These are phyloP conservation scores for Notothenia rossii DNA, from an alignment of 2,113 vertebrate species.

Conservation along the genomic window DNA sequence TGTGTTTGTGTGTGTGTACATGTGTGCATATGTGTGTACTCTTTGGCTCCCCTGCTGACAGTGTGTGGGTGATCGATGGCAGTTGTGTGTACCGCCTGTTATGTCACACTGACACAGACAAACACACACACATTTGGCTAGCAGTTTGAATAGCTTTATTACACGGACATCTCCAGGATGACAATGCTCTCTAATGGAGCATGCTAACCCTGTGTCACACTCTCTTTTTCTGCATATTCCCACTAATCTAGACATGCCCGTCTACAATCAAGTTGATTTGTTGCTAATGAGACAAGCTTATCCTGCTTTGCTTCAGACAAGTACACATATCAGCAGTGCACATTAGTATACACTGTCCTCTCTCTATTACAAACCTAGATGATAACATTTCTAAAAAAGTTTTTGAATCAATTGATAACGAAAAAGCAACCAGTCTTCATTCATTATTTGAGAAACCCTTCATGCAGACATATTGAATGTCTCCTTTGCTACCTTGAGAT, in stretches of 20 bases:
- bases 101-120: conserved; percentile 64
- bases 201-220: conserved; percentile 63
- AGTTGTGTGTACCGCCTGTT: conserved; percentile 74
- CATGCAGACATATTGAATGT: neutral
- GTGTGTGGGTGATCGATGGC: conserved; percentile 78
- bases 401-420: neutral
- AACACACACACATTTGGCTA: conserved; percentile 56
- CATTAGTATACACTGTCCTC: neutral
- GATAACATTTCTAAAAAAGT: neutral
- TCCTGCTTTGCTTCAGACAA: conserved; percentile 19
- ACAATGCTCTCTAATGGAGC: conserved; percentile 66
- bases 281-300: conserved; percentile 46
- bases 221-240: conserved; percentile 32
- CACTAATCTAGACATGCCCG: conserved; percentile 33
- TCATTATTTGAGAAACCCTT: neutral
- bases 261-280: conserved; percentile 45
- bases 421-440: neutral
- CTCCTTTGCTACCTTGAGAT: neutral
- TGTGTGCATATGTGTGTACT: conserved; percentile 48
- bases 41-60: conserved; percentile 75
- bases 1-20: conserved; percentile 31
- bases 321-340: conserved; percentile 13
- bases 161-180: conserved; percentile 48
- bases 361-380: neutral
- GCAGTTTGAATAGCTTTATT: conserved; percentile 59